phyloP scores from a whole-genome alignment of 1,140 invertebrate species.

The Propsilocerus akamusi region DNA sequence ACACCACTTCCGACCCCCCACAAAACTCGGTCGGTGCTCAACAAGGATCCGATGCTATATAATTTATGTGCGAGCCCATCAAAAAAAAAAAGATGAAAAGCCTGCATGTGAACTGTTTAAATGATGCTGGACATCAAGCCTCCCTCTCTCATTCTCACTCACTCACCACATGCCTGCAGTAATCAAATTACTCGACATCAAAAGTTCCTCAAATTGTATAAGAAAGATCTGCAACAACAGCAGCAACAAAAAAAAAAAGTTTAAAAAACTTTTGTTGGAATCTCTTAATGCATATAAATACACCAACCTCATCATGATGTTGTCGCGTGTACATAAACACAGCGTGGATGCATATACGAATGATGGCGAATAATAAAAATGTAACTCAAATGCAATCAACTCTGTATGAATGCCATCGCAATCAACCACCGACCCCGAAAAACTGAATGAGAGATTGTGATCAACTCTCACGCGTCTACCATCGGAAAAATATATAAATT shows the following conservation, averaged over 20 bases:
- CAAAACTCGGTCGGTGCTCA: no score
- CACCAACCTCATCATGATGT: background rate
- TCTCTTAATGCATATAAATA: background rate
- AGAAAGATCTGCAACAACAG: background rate
- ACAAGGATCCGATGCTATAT: no score
- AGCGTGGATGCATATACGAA: background rate
- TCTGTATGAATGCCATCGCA: background rate
- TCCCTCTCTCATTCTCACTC: no score
- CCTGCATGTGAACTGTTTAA: background rate
- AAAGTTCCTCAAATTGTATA: no score
- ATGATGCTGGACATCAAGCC: background rate
- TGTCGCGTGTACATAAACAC: no score
- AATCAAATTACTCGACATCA: background rate
- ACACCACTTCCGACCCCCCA: no score
- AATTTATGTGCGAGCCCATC: no score
- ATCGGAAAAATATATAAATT: no score
- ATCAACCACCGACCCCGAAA: constrained; percentile 1
- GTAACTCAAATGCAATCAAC: background rate
- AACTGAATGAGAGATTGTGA: no score
- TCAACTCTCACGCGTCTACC: no score
- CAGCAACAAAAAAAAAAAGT: background rate
- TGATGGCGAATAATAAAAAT: background rate
- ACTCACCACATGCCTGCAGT: no score
- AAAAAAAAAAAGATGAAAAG: no score
- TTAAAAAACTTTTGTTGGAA: background rate